phyloP scores from a whole-genome alignment of 2,113 vertebrate genomes.

The Bufo bufo region DNA sequence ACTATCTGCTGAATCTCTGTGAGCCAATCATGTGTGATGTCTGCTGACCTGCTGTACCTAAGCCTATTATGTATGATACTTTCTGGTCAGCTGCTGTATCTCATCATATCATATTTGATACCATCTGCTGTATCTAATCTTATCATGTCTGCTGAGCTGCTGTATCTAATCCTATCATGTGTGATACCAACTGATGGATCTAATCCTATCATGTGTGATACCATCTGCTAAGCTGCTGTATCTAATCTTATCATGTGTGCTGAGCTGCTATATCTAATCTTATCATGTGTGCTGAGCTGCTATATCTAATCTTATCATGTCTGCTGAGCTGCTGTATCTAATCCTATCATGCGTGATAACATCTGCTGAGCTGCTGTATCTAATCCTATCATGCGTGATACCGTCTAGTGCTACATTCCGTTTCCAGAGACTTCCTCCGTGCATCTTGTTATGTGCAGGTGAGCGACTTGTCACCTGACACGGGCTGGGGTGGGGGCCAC shows the following conservation, averaged over 20 bases:
- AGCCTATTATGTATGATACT: neutral
- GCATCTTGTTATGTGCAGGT: neutral
- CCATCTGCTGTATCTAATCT: neutral
- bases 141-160: neutral
- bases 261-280: neutral
- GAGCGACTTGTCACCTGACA: conserved; percentile 18
- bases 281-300: neutral
- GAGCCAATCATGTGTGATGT: too few species aligned
- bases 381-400: neutral
- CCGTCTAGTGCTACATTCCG: too few species aligned
- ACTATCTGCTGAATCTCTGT: neutral
- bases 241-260: too few species aligned
- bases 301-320: neutral
- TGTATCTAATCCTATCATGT: neutral
- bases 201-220: neutral
- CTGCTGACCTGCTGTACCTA: neutral
- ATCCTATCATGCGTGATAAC: neutral
- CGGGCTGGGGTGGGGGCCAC: conserved; percentile 2
- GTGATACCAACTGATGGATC: too few species aligned
- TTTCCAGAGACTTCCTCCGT: neutral
- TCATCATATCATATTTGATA: neutral
- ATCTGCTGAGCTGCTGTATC: neutral
- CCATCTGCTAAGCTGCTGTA: too few species aligned
- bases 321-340: neutral
- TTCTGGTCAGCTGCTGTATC: too few species aligned